These are phyloP conservation scores for Triplophysa rosa DNA, from an alignment of 2,113 vertebrate genomes.

Conservation along the genomic window DNA sequence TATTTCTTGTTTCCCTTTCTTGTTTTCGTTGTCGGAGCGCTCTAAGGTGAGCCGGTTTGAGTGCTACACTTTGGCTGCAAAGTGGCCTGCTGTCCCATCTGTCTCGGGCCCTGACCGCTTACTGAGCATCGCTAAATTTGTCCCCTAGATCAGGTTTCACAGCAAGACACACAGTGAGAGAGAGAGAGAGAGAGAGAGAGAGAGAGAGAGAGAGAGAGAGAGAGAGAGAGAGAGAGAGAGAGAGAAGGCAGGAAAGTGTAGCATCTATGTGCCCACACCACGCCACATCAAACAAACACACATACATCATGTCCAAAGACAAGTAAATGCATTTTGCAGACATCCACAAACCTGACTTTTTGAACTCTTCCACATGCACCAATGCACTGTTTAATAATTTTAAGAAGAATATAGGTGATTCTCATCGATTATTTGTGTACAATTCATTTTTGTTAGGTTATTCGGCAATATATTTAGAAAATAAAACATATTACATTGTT, in stretches of 20 bases:
- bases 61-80: slow-evolving; percentile 69
- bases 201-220: slow-evolving; percentile 55
- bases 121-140: slow-evolving; percentile 91
- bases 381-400: not conserved
- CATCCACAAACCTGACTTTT: not conserved
- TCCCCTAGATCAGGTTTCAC: slow-evolving; percentile 92
- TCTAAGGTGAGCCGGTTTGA: slow-evolving; percentile 60
- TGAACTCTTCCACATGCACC: not conserved
- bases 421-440: too few relatives aligned
- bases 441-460: too few relatives aligned
- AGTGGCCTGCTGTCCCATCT: slow-evolving; percentile 84
- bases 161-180: slow-evolving; percentile 77
- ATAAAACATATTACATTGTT: too few relatives aligned
- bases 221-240: not conserved
- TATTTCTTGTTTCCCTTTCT: not conserved
- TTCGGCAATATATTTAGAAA: too few relatives aligned
- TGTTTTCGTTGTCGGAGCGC: slow-evolving; percentile 45
- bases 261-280: slow-evolving; percentile 28
- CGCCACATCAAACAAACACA: slow-evolving; percentile 35
- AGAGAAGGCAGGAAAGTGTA: not conserved
- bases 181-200: slow-evolving; percentile 55
- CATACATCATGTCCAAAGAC: slow-evolving; percentile 2
- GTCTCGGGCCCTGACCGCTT: slow-evolving; percentile 79
- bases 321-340: slow-evolving; percentile 24
- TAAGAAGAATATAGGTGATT: not conserved